Conservation (phyloP, 2,797 vertebrate genomes). For the Euthynnus affinis region DNA sequence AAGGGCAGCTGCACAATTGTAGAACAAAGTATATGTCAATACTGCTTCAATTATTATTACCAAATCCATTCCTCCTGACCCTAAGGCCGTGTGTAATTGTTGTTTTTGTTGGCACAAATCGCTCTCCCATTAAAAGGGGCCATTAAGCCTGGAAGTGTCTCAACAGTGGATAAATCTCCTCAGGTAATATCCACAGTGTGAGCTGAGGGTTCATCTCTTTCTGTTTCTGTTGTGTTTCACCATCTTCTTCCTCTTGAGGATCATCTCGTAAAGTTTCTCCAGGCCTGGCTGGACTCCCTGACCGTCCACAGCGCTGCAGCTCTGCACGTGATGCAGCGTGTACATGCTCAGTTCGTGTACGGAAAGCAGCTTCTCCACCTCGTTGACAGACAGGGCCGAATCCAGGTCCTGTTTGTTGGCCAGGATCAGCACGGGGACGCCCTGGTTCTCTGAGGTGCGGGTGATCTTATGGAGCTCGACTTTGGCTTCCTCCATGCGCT, state of each 20-base stretch:
- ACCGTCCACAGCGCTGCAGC: constrained; percentile 92
- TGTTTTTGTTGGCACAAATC: constrained; percentile 72
- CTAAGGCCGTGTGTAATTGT: constrained; percentile 66
- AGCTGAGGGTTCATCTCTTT: constrained; percentile 83
- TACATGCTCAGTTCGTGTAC: constrained; percentile 87
- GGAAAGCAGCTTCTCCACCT: constrained; percentile 91
- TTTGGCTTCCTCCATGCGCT: constrained; percentile 92
- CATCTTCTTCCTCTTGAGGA: constrained; percentile 90
- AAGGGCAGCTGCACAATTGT: constrained; percentile 58
- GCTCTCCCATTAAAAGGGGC: constrained; percentile 66
- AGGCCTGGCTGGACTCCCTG: constrained; percentile 89
- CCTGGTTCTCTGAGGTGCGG: constrained; percentile 91
- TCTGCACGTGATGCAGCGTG: constrained; percentile 89
- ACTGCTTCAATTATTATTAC: constrained; percentile 74
- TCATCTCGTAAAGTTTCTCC: constrained; percentile 94
- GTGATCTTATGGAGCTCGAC: constrained; percentile 92
- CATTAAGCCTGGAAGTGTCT: constrained; percentile 63
- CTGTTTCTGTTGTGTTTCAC: constrained; percentile 86
- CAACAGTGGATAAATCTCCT: constrained; percentile 59
- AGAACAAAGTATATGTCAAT: constrained; percentile 71
- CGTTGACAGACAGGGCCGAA: constrained; percentile 80
- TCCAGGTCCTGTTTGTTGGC: constrained; percentile 93
- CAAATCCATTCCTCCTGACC: constrained; percentile 77
- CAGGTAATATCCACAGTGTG: constrained; percentile 16
- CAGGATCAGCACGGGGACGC: constrained; percentile 90